Percentiles rank a stretch among this genome's conserved stretches.
Evolutionary conservation across 2,797 vertebrate species (phyloP).

Genomic region (Hephaestus fuliginosus): DNA sequence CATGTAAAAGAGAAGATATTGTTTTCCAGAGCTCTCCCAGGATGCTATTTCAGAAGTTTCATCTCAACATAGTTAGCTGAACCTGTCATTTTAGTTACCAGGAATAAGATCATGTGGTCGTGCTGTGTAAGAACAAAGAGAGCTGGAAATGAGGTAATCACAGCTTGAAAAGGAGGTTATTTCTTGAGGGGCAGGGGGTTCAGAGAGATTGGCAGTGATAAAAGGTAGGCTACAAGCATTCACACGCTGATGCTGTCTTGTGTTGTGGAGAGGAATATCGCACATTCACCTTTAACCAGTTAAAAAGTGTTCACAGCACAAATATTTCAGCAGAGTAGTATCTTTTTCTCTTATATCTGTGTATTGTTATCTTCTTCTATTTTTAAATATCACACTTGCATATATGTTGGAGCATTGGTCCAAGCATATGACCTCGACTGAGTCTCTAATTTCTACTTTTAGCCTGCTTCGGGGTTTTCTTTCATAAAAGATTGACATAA

Average conservation of each 20-base stretch:
- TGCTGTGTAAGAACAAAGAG: slow-evolving; percentile 62
- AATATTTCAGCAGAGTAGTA: not conserved
- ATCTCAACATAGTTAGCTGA: slow-evolving; percentile 77
- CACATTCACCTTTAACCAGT: not conserved
- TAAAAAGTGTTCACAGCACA: not conserved
- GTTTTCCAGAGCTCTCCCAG: slow-evolving; percentile 74
- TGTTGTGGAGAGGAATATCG: not conserved
- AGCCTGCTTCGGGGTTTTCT: not conserved
- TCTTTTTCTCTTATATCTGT: not conserved
- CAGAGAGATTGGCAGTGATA: slow-evolving; percentile 17
- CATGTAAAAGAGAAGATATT: slow-evolving; percentile 74
- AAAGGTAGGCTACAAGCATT: not conserved
- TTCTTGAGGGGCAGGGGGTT: slow-evolving; percentile 29
- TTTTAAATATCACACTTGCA: not conserved
- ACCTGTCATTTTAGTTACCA: slow-evolving; percentile 79
- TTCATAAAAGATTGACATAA: slow-evolving; percentile 42
- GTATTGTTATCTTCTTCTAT: not conserved
- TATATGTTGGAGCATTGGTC: not conserved
- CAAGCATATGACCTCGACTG: not conserved
- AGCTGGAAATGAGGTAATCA: slow-evolving; percentile 63
- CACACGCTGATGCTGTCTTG: not conserved
- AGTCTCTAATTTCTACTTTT: slow-evolving; percentile 5
- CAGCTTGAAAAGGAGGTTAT: slow-evolving; percentile 45
- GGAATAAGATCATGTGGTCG: slow-evolving; percentile 71
- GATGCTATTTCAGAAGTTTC: slow-evolving; percentile 79